These are phyloP conservation scores for Saturnia pavonia DNA, from an alignment of 2,888 invertebrate species.

Conservation along the genomic window DNA sequence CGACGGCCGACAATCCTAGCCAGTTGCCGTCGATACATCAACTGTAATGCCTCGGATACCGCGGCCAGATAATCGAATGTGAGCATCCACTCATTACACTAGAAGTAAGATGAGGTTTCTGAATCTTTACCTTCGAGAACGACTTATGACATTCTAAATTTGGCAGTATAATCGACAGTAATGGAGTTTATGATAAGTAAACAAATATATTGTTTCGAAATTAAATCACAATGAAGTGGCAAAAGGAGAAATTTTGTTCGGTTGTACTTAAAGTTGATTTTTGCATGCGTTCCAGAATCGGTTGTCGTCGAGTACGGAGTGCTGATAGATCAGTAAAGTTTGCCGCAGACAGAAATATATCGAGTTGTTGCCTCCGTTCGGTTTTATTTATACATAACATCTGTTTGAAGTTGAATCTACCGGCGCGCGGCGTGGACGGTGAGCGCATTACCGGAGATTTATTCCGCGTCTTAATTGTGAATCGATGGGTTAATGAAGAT, in stretches of 20 bases:
- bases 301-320: slow-evolving; percentile 59
- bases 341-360: slow-evolving; percentile 82
- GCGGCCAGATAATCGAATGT: slow-evolving; percentile 81
- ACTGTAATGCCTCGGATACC: slow-evolving; percentile 81
- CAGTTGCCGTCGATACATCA: slow-evolving; percentile 80
- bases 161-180: slow-evolving; percentile 48
- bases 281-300: slow-evolving; percentile 43
- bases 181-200: slow-evolving; percentile 32
- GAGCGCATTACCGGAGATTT: slow-evolving; percentile 81
- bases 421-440: slow-evolving; percentile 78
- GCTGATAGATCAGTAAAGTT: slow-evolving; percentile 80
- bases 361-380: slow-evolving; percentile 81
- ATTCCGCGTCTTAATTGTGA: slow-evolving; percentile 82
- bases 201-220: neutral
- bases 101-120: slow-evolving; percentile 78
- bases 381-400: slow-evolving; percentile 82
- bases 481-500: slow-evolving; percentile 83
- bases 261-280: slow-evolving; percentile 55
- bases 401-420: slow-evolving; percentile 81
- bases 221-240: neutral
- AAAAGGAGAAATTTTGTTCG: neutral
- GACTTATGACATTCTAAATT: slow-evolving; percentile 47
- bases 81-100: slow-evolving; percentile 81
- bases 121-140: slow-evolving; percentile 48
- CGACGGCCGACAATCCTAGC: slow-evolving; percentile 76